phyloP scores from a whole-genome alignment of 2,888 invertebrate species.

The Sarcophaga rosellei region DNA sequence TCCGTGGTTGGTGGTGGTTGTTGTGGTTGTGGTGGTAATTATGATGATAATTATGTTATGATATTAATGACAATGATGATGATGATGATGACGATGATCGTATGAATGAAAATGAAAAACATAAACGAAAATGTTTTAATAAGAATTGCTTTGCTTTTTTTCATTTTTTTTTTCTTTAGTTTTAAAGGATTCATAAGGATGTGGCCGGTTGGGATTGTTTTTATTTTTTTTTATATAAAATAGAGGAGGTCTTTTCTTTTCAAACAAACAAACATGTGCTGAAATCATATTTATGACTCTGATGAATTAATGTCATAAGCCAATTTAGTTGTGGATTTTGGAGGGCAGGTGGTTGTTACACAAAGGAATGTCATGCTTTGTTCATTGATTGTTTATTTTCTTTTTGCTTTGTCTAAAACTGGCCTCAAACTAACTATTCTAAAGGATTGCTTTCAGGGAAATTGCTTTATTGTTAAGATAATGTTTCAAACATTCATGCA shows the following conservation, averaged over 20 bases:
- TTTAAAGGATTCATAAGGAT: neutral
- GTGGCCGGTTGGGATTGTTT: neutral
- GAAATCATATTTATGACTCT: conserved; percentile 52
- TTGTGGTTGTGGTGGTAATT: conserved; percentile 32
- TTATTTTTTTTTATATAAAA: no score
- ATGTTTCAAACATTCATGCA: conserved; percentile 23
- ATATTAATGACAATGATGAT: conserved; percentile 34
- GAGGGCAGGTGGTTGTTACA: conserved; percentile 41
- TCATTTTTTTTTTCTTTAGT: neutral
- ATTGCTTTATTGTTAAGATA: conserved; percentile 61
- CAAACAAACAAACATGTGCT: neutral
- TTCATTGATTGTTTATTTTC: conserved; percentile 29
- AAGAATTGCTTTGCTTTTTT: conserved; percentile 13
- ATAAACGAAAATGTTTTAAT: conserved; percentile 51
- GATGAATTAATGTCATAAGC: conserved; percentile 62
- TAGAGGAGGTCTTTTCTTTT: neutral
- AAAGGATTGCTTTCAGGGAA: conserved; percentile 61
- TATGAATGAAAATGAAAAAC: conserved; percentile 42
- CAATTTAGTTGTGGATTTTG: conserved; percentile 39
- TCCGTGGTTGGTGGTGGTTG: conserved; percentile 24
- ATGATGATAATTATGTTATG: conserved; percentile 34
- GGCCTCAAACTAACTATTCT: conserved; percentile 59
- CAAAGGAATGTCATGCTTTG: conserved; percentile 53
- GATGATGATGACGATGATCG: conserved; percentile 22
- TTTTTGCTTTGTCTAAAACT: neutral